A percentile compares a stretch with the other conserved stretches of the same genome.
These are phyloP conservation scores for Platysteira castanea DNA, from an alignment of 2,113 vertebrate genomes.

Conservation along the genomic window DNA sequence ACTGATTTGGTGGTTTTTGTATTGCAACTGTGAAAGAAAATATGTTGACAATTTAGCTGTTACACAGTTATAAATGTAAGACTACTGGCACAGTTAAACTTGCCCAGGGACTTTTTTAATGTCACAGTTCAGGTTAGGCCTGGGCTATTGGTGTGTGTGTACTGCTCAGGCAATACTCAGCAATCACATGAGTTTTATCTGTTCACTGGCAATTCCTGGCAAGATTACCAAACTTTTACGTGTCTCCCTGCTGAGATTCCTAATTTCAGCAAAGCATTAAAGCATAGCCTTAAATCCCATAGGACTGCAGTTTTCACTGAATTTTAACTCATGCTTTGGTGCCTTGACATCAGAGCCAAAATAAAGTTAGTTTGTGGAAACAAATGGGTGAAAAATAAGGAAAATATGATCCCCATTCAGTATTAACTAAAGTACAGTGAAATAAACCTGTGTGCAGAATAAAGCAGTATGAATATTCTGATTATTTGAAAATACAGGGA, in stretches of 20 bases:
- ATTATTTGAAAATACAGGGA: neutral
- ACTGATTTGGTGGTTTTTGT: neutral
- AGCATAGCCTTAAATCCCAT: neutral
- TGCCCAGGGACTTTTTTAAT: neutral
- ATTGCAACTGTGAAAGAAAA: neutral
- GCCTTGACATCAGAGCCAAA: neutral
- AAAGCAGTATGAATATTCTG: neutral
- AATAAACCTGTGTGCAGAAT: neutral
- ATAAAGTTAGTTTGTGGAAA: neutral
- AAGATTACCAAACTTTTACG: neutral
- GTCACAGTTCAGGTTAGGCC: neutral
- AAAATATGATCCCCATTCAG: accelerated
- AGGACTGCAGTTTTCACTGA: neutral
- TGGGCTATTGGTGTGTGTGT: neutral
- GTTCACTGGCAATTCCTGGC: neutral
- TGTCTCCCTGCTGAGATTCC: neutral
- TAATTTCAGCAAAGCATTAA: neutral
- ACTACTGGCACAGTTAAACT: neutral
- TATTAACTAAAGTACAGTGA: neutral
- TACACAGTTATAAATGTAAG: neutral
- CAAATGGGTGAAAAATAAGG: neutral
- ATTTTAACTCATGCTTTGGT: neutral
- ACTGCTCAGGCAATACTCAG: neutral
- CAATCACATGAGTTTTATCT: neutral
- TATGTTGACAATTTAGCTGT: neutral